phyloP scores from a whole-genome alignment of 2,888 invertebrate genomes.

The Dione juno region DNA sequence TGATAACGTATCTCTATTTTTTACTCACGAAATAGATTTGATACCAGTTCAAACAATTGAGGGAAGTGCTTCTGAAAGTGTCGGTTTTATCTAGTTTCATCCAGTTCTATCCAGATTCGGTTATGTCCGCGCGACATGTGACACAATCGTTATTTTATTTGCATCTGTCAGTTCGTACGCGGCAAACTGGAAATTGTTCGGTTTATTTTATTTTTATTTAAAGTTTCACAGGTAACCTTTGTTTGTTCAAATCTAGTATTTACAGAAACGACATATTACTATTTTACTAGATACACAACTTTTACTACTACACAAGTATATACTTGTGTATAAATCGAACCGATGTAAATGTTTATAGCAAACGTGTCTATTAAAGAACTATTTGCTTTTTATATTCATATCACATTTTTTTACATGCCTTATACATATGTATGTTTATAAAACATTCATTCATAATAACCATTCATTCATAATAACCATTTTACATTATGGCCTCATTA shows the following conservation, averaged over 20 bases:
- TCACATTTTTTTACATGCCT: too few species aligned
- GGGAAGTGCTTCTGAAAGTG: conserved; percentile 27
- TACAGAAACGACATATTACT: background rate
- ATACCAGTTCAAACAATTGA: conserved; percentile 17
- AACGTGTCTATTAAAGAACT: too few species aligned
- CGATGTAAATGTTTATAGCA: too few species aligned
- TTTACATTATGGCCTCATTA: conserved; percentile 2
- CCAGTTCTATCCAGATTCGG: conserved; percentile 35
- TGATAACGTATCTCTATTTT: background rate
- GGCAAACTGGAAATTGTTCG: conserved; percentile 33
- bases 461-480: conserved; percentile 5
- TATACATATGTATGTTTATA: too few species aligned
- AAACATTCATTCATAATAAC: background rate
- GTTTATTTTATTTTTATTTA: conserved; percentile 32
- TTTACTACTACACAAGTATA: too few species aligned
- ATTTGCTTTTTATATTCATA: too few species aligned
- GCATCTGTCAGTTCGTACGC: conserved; percentile 39
- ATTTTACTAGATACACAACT: too few species aligned
- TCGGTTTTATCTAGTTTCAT: conserved; percentile 38
- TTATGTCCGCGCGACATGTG: conserved; percentile 40
- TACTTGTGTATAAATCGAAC: too few species aligned
- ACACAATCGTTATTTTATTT: conserved; percentile 44
- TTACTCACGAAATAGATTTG: background rate
- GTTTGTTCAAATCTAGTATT: conserved; percentile 21
- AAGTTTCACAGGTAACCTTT: conserved; percentile 24